Base-by-base conservation (phyloP, 2,888 invertebrate genomes). In the Saturnia japonica region DNA sequence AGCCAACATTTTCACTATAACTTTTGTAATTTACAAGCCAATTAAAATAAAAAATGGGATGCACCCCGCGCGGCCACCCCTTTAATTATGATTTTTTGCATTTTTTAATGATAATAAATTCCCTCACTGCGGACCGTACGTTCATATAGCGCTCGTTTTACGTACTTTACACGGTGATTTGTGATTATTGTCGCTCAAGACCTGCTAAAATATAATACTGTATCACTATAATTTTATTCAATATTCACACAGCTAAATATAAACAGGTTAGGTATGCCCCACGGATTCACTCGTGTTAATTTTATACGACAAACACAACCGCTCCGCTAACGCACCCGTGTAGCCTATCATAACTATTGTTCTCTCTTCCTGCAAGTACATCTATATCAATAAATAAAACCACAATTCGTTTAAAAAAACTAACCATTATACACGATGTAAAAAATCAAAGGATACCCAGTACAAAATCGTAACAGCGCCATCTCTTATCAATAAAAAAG, bases 61-160 rank as follows among this genome's bases (percentile, higher is more conserved):
- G 87, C 91, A 87, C 86, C 89, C 88, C 84, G 80, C 78, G 74
- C 82, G 81, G 77, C 88, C 91, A 88, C 91, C 93, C 90, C 89
- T 90, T 92, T 92, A 88, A 93, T 93, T 91, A 93, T 91, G 88
- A 86, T 91, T 92, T 92, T 93, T 90, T 91, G 88, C 90, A 88
- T 90, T 91, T 93, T 93, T 92, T 90, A 91, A 92, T 91, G 92
- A 90, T 89, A 91, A 92, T 93, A 93, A 91, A 91, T 92, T 88
- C 82, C 83, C 84, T 82, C 82, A 82, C 83, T 79, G 83, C 87
- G 85, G 57, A 83, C 80, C 79, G 78, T 74, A 76, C 79, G 81
- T 78, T 81, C 80, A 81, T 81, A 81, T 81, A 79, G 82, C 82
- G 83, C 78, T 77, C 79, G 82, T 85, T 83, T 83, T 80, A 72